Evolutionary conservation across 2,888 invertebrate genomes (phyloP).

Genomic region (Loripinus fragilis): DNA sequence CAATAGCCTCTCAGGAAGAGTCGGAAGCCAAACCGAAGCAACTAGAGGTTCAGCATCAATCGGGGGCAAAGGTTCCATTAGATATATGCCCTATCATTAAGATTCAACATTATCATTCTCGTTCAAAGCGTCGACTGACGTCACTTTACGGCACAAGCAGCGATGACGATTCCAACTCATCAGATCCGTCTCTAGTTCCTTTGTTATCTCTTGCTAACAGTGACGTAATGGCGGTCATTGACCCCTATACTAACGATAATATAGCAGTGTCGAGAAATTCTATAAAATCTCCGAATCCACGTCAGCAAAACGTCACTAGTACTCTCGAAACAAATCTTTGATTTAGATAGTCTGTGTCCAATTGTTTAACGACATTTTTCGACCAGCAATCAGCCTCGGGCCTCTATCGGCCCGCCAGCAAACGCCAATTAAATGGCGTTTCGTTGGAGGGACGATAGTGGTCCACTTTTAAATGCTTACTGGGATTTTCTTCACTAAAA

Average conservation of each 20-base stretch:
- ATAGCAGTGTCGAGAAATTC: conserved; percentile 1
- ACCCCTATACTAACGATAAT: conserved; percentile 5
- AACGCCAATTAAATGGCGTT: too few relatives aligned
- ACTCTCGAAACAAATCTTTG: not conserved
- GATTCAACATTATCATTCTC: conserved; percentile 59
- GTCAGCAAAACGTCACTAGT: not conserved
- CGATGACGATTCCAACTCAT: conserved; percentile 42
- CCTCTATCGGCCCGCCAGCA: too few relatives aligned
- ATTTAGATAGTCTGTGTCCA: too few relatives aligned
- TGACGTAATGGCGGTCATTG: not conserved
- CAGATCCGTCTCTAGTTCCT: conserved; percentile 31
- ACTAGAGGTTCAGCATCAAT: conserved; percentile 39
- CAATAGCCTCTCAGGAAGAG: conserved; percentile 44
- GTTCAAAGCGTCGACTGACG: conserved; percentile 53
- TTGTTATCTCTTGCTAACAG: not conserved
- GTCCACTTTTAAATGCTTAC: too few relatives aligned
- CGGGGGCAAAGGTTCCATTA: conserved; percentile 49
- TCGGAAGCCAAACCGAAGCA: conserved; percentile 34
- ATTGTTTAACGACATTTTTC: too few relatives aligned
- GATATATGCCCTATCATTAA: conserved; percentile 60
- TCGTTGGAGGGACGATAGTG: too few relatives aligned
- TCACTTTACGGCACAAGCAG: conserved; percentile 52
- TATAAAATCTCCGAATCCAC: not conserved
- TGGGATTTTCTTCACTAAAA: too few relatives aligned
- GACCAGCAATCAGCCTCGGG: too few relatives aligned